Evolutionary conservation across 2,888 invertebrate species (phyloP).

Genomic region (Pachymerium ferrugineum): DNA sequence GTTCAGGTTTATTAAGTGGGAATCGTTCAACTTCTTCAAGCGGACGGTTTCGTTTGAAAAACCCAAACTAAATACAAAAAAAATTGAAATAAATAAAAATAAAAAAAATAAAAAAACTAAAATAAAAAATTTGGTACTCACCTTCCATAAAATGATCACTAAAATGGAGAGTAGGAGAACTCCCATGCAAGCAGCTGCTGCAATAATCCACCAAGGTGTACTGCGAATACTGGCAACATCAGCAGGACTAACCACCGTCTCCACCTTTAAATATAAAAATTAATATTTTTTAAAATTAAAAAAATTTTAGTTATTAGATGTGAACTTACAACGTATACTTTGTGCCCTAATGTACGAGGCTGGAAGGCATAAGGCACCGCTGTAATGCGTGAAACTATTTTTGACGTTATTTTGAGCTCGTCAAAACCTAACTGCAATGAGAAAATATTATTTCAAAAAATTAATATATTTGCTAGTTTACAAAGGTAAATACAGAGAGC

Average conservation of each 20-base stretch:
- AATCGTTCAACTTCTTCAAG: conserved; percentile 36
- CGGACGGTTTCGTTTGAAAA: conserved; percentile 86
- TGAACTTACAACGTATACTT: conserved; percentile 41
- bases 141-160: conserved; percentile 74
- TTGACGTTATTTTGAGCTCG: conserved; percentile 66
- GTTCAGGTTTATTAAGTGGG: conserved; percentile 36
- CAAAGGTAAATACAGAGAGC: too few species aligned
- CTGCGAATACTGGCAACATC: conserved; percentile 23
- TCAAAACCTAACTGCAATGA: conserved; percentile 49
- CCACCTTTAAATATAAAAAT: conserved; percentile 28
- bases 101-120: not conserved
- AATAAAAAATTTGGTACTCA: conserved; percentile 46
- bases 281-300: not conserved
- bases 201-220: conserved; percentile 78
- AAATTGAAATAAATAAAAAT: not conserved
- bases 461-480: not conserved
- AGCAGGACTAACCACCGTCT: conserved; percentile 33
- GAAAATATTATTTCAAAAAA: not conserved
- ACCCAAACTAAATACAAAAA: conserved; percentile 67
- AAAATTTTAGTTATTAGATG: not conserved
- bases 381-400: conserved; percentile 66
- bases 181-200: conserved; percentile 75
- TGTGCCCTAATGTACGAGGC: conserved; percentile 58
- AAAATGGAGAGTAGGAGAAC: conserved; percentile 70
- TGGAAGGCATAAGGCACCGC: conserved; percentile 65